Conservation (phyloP, 2,888 invertebrate genomes). For the Melanostoma scalare region DNA sequence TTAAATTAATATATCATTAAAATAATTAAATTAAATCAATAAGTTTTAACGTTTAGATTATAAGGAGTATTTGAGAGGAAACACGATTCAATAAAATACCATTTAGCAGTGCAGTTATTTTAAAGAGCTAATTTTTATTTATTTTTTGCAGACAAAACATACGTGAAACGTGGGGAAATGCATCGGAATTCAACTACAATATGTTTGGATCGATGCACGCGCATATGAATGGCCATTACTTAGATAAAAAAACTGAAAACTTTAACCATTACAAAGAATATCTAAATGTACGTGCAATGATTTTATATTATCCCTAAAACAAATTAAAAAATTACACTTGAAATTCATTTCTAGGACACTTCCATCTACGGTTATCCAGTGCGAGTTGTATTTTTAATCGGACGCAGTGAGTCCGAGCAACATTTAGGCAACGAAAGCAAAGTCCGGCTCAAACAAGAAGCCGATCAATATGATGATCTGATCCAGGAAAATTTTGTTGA, state of each 20-base stretch:
- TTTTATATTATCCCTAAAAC: background rate
- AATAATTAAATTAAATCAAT: too few relatives aligned
- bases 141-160: constrained; percentile 78
- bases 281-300: constrained; percentile 71
- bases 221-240: constrained; percentile 78
- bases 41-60: too few relatives aligned
- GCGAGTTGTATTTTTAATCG: constrained; percentile 79
- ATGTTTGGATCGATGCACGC: constrained; percentile 79
- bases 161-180: constrained; percentile 82
- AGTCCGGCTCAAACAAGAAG: constrained; percentile 86
- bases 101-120: too few relatives aligned
- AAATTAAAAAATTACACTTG: background rate
- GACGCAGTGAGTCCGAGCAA: constrained; percentile 76
- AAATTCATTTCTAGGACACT: constrained; percentile 52
- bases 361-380: constrained; percentile 72
- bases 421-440: constrained; percentile 83
- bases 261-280: constrained; percentile 77
- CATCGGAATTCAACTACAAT: constrained; percentile 80
- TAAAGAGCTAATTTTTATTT: background rate
- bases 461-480: constrained; percentile 87
- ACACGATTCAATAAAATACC: too few relatives aligned
- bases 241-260: constrained; percentile 75
- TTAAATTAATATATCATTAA: too few relatives aligned
- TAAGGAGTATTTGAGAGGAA: too few relatives aligned
- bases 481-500: constrained; percentile 93